These are phyloP conservation scores for Prunella himalayana DNA, from an alignment of 2,113 vertebrate species.

Conservation along the genomic window DNA sequence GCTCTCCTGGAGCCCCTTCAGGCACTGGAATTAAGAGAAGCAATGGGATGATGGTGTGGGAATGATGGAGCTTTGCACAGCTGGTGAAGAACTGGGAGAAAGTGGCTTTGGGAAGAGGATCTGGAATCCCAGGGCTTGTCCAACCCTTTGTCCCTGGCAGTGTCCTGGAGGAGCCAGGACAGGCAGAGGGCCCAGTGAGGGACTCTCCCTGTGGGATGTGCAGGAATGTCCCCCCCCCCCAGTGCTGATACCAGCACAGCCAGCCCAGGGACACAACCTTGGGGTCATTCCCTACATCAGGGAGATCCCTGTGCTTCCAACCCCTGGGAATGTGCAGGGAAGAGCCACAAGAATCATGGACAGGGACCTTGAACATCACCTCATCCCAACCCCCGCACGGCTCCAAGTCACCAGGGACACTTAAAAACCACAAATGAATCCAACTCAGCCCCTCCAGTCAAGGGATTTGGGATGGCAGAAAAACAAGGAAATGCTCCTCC, in stretches of 20 bases:
- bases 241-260: background rate
- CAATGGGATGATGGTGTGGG: background rate
- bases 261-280: background rate
- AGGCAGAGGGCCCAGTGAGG: background rate
- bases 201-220: background rate
- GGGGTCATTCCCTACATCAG: accelerated
- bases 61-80: background rate
- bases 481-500: background rate
- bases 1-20: background rate
- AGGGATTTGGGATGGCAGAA: background rate
- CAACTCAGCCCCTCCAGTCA: accelerated
- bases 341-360: background rate
- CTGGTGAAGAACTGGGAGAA: background rate
- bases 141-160: background rate
- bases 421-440: background rate
- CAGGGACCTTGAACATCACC: background rate
- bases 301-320: background rate
- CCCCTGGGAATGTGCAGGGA: background rate
- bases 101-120: background rate
- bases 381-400: accelerated
- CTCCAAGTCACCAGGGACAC: background rate
- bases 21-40: background rate
- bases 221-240: background rate
- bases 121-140: background rate
- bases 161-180: background rate